Conservation (phyloP, 2,888 invertebrate genomes). For the Caenorhabditis virilis region DNA sequence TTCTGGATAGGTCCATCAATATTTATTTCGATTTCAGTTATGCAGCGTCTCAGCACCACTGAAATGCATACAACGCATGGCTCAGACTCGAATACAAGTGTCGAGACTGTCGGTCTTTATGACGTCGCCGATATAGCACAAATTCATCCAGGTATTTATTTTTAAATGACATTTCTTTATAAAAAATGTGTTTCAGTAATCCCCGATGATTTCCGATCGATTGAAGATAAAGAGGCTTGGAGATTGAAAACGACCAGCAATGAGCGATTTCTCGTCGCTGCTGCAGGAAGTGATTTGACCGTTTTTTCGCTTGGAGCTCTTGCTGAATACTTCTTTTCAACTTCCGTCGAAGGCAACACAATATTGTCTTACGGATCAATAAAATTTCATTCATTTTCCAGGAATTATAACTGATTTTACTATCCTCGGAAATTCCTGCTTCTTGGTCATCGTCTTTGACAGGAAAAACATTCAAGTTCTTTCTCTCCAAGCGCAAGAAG, state of each 20-base stretch:
- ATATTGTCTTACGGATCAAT: not conserved
- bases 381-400: not conserved
- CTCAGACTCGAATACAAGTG: too few species aligned
- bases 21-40: too few species aligned
- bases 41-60: too few species aligned
- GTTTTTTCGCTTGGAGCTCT: slow-evolving; percentile 24
- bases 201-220: too few species aligned
- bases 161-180: too few species aligned
- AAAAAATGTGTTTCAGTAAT: too few species aligned
- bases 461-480: slow-evolving; percentile 11
- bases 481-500: slow-evolving; percentile 16
- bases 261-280: slow-evolving; percentile 26
- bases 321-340: slow-evolving; percentile 13
- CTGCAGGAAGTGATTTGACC: slow-evolving; percentile 19
- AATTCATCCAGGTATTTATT: too few species aligned
- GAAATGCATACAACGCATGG: too few species aligned
- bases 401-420: slow-evolving; percentile 21
- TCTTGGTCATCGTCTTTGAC: slow-evolving; percentile 13
- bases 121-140: too few species aligned
- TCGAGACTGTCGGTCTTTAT: too few species aligned
- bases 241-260: slow-evolving; percentile 29
- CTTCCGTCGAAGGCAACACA: not conserved
- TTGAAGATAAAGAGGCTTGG: too few species aligned
- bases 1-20: too few species aligned
- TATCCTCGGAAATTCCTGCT: slow-evolving; percentile 25